These are phyloP conservation scores for Drosophila repletoides DNA, from an alignment of 1,140 invertebrate species.

Conservation along the genomic window DNA sequence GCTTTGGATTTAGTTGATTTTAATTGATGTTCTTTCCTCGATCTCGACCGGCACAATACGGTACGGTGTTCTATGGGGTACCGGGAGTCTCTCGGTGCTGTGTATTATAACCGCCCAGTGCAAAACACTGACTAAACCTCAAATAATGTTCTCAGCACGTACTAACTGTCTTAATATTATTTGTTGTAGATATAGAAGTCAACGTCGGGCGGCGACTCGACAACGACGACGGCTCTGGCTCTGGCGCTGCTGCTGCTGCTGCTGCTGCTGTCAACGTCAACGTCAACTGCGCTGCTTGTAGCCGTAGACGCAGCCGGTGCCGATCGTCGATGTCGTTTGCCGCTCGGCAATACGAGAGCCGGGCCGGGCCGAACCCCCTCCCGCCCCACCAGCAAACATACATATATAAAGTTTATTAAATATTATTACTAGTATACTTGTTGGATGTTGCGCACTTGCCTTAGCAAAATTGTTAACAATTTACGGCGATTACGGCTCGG, in stretches of 20 bases:
- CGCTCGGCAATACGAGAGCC: constrained; percentile 45
- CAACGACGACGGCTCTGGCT: constrained; percentile 16
- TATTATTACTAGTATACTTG: constrained; percentile 61
- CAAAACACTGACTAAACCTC: constrained; percentile 82
- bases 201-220: constrained; percentile 40
- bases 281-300: constrained; percentile 8
- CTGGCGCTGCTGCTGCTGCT: background rate
- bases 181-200: constrained; percentile 81
- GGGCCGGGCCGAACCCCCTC: too few species aligned
- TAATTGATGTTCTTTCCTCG: too few species aligned
- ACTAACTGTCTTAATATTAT: constrained; percentile 82
- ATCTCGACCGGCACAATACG: constrained; percentile 25
- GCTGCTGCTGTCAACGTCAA: constrained; percentile 22
- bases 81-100: constrained; percentile 34
- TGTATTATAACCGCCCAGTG: constrained; percentile 79
- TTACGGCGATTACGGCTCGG: constrained; percentile 42
- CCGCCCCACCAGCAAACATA: constrained; percentile 33
- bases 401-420: constrained; percentile 73
- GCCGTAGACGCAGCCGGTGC: constrained; percentile 9
- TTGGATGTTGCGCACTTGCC: constrained; percentile 53
- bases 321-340: constrained; percentile 33
- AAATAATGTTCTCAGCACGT: constrained; percentile 81
- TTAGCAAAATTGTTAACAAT: constrained; percentile 78
- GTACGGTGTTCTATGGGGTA: background rate
- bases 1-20: background rate